Conservation (phyloP, 1,140 invertebrate genomes). For the Leptoteleia sp. region DNA sequence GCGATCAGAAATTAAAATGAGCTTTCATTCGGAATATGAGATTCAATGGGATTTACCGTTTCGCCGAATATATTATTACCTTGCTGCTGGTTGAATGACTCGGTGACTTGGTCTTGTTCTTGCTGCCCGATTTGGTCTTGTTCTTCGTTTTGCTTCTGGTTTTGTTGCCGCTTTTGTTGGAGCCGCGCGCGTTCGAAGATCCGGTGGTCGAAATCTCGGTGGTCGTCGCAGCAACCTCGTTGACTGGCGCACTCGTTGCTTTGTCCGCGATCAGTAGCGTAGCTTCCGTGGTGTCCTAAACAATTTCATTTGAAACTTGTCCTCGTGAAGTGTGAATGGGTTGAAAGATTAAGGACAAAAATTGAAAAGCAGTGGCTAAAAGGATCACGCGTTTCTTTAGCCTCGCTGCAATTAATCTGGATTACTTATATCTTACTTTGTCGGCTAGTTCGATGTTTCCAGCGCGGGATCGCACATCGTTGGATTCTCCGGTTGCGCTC, state of each 20-base stretch:
- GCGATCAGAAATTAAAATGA: neutral
- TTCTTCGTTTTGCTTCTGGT: constrained; percentile 53
- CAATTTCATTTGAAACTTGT: neutral
- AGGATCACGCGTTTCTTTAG: too few species aligned
- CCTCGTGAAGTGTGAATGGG: too few species aligned
- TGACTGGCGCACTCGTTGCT: constrained; percentile 15
- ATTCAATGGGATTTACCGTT: constrained; percentile 15
- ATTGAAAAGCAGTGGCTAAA: too few species aligned
- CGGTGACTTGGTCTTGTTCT: constrained; percentile 34
- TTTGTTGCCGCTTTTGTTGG: constrained; percentile 58
- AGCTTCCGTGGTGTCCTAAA: constrained; percentile 16
- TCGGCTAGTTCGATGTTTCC: neutral
- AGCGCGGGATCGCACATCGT: constrained; percentile 27
- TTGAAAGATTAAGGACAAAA: too few species aligned
- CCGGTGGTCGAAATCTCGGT: constrained; percentile 70
- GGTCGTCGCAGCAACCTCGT: constrained; percentile 22
- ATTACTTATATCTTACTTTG: constrained; percentile 28
- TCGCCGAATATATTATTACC: constrained; percentile 29
- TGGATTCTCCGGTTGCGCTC: constrained; percentile 8
- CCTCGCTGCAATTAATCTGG: too few species aligned
- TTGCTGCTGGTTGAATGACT: constrained; percentile 12
- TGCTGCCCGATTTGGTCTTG: constrained; percentile 42
- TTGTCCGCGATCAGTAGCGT: constrained; percentile 19
- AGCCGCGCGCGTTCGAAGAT: constrained; percentile 58
- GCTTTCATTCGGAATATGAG: constrained; percentile 22